Conservation (phyloP, 2,888 invertebrate genomes). For the Balanococcus diminutus region DNA sequence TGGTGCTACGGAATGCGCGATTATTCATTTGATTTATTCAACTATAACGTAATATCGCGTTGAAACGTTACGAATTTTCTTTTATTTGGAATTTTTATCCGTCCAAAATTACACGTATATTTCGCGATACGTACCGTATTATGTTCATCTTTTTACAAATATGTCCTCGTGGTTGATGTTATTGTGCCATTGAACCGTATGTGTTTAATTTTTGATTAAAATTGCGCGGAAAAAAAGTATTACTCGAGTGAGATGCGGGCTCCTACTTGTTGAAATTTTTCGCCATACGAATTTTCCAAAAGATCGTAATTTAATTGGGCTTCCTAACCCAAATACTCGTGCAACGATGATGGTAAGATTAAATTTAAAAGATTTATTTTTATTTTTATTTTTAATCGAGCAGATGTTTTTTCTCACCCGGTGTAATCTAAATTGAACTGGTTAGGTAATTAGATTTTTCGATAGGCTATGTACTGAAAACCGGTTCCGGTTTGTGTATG, state of each 20-base stretch:
- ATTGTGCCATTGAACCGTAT: neutral
- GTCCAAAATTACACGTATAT: neutral
- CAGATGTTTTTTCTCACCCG: constrained; percentile 19
- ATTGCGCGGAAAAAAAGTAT: neutral
- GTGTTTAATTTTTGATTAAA: neutral
- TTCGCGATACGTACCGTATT: neutral
- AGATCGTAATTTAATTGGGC: neutral
- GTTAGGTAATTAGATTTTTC: neutral
- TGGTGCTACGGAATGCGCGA: neutral
- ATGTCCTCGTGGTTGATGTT: neutral
- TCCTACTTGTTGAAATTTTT: neutral
- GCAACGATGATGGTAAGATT: neutral
- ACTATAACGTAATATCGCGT: neutral
- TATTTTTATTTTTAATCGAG: neutral
- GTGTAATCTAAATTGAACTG: neutral
- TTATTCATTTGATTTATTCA: constrained; percentile 34
- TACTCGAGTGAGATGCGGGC: neutral
- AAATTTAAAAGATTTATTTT: neutral
- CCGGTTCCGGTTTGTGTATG: neutral
- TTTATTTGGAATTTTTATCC: neutral
- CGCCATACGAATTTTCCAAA: neutral
- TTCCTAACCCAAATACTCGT: neutral
- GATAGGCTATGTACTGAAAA: neutral
- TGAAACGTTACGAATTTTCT: neutral
- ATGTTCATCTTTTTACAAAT: neutral